Evolutionary conservation across 2,888 invertebrate species (phyloP).

Genomic region (Agrotis ipsilon): DNA sequence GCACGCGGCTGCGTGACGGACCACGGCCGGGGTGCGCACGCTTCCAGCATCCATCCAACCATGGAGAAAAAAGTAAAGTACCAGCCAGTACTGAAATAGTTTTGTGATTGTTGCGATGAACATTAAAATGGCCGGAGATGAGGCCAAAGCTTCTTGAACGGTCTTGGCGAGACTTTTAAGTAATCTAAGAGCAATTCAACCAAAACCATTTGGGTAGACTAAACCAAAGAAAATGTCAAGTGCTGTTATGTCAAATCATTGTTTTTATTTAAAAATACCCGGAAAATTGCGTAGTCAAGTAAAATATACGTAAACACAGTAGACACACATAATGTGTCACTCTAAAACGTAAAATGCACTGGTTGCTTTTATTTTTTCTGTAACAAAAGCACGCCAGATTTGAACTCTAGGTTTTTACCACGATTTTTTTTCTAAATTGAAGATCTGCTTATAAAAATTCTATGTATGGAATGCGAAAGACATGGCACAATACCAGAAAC

Average conservation of each 20-base stretch:
- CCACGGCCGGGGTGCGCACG: slow-evolving; percentile 74
- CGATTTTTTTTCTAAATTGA: not conserved
- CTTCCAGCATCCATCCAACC: slow-evolving; percentile 68
- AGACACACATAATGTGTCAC: no score
- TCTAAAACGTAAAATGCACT: no score
- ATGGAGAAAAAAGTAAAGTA: slow-evolving; percentile 60
- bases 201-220: no score
- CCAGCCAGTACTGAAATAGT: slow-evolving; percentile 28
- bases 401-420: not conserved
- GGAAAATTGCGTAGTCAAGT: no score
- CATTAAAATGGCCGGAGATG: no score
- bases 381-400: not conserved
- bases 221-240: no score
- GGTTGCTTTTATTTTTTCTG: no score
- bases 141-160: not conserved
- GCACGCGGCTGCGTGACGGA: slow-evolving; percentile 88
- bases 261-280: no score
- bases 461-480: not conserved
- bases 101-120: slow-evolving; percentile 22
- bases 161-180: no score
- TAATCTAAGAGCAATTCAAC: no score
- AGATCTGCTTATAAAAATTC: not conserved
- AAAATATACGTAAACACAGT: no score
- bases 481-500: not conserved
- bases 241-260: no score